Evolutionary conservation across 2,797 vertebrate species (phyloP).

Genomic region (Darevskia nairensis): DNA sequence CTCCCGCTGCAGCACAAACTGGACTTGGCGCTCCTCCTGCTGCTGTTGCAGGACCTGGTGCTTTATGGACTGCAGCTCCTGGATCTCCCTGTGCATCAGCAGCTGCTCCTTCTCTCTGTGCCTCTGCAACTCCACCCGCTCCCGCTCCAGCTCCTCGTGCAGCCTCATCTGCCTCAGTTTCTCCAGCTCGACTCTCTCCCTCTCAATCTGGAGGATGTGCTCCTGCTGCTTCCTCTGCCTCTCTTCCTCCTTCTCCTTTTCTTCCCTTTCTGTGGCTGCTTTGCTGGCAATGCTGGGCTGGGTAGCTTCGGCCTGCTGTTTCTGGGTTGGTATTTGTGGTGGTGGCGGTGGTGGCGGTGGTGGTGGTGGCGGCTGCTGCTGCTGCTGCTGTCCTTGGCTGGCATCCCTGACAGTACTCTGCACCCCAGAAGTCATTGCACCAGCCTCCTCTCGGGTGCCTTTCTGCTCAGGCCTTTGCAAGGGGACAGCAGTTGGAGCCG

Average conservation of each 20-base stretch:
- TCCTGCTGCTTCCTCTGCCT: constrained; percentile 93
- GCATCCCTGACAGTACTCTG: constrained; percentile 53
- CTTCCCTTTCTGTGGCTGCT: constrained; percentile 80
- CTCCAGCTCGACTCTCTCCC: constrained; percentile 95
- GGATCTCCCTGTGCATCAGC: constrained; percentile 95
- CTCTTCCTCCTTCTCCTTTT: constrained; percentile 88
- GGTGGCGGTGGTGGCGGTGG: constrained; percentile 52
- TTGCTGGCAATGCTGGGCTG: constrained; percentile 69
- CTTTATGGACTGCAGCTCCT: constrained; percentile 97
- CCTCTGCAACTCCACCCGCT: constrained; percentile 93
- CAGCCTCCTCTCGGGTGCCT: constrained; percentile 55
- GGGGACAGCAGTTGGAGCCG: constrained; percentile 9
- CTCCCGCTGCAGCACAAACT: constrained; percentile 95
- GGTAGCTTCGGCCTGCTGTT: constrained; percentile 84
- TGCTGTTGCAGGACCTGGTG: constrained; percentile 99
- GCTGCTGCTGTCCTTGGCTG: constrained; percentile 80
- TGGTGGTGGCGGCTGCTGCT: constrained; percentile 78
- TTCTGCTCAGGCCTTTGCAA: constrained; percentile 63
- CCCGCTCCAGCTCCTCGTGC: constrained; percentile 96
- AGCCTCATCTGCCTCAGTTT: constrained; percentile 93
- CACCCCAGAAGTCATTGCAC: constrained; percentile 23
- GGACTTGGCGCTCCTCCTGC: constrained; percentile 94
- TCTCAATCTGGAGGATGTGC: constrained; percentile 92
- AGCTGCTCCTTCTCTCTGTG: constrained; percentile 97
- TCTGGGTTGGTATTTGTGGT: constrained; percentile 65